Evolutionary conservation across 2,797 vertebrate species (phyloP), one percentile per base, ranked within the genome.

Genomic region (Esox lucius): DNA sequence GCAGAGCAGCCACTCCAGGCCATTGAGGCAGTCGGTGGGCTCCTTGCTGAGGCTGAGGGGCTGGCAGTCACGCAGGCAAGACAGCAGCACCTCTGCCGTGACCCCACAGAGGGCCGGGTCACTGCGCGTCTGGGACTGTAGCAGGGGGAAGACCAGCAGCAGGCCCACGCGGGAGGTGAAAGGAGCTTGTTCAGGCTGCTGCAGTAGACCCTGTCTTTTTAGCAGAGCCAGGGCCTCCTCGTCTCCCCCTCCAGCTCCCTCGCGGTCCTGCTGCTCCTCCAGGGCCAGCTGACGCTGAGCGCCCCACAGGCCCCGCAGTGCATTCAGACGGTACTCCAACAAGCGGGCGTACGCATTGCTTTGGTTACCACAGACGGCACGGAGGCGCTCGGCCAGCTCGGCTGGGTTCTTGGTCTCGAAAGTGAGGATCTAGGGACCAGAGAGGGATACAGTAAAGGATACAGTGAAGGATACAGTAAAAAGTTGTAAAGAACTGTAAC

Each of bases 31-130:
- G 92, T 99, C 98, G 0, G 95, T 93, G 0, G 97, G 98, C 80
- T 99, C 98, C 93, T 99, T 99, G 91, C 96, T 98, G 86, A 99
- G 91, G 89, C 97, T 99, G 90, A 99, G 93, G 0, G 98, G 97
- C 93, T 99, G 98, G 92, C 98, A 99, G 94, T 99, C 98, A 6
- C 97, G 94, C 85, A 99, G 95, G 93, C 98, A 99, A 72, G 95
- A 92, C 80, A 99, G 93, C 87, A 99, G 95, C 83, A 99, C 97
- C 93, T 99, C 98, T 2, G 98, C 97, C 0, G 98, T 99, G 90
- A 99, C 96, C 24, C 98, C 97, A 74, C 97, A 98, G 87, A 99
- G 96, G 1, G 96, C 95, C 3, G 97, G 98, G 94, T 99, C 98
- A 46, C 95, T 98, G 81, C 96, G 95, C 68, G 96, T 98, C 92